Evolutionary conservation across 2,888 invertebrate genomes (phyloP).

Genomic region (Anodontia alba): DNA sequence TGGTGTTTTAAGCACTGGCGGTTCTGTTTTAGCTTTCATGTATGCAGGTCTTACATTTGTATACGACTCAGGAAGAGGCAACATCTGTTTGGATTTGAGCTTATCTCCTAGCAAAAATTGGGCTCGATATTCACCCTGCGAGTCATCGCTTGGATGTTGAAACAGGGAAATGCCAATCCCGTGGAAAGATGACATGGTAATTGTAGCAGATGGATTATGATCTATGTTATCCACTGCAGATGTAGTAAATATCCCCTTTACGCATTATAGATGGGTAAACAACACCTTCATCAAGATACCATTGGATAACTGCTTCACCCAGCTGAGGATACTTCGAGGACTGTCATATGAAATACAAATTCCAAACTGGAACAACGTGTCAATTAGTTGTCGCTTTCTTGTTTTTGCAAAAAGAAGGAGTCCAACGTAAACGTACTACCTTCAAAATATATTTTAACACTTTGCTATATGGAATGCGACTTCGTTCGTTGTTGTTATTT

Average conservation of each 20-base stretch:
- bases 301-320: slow-evolving; percentile 36
- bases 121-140: slow-evolving; percentile 19
- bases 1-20: background rate
- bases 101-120: background rate
- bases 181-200: slow-evolving; percentile 38
- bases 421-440: slow-evolving; percentile 38
- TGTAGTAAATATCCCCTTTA: slow-evolving; percentile 59
- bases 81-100: background rate
- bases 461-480: too few relatives aligned
- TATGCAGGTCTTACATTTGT: background rate
- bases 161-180: slow-evolving; percentile 62
- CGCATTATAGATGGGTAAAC: slow-evolving; percentile 49
- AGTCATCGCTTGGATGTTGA: slow-evolving; percentile 24
- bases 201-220: too few relatives aligned
- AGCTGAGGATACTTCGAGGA: slow-evolving; percentile 61
- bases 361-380: slow-evolving; percentile 37
- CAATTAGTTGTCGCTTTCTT: slow-evolving; percentile 53
- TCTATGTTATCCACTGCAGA: slow-evolving; percentile 66
- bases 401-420: slow-evolving; percentile 61
- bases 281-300: slow-evolving; percentile 40
- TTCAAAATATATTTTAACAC: background rate
- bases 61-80: background rate
- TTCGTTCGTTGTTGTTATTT: background rate
- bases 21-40: background rate
- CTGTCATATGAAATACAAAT: slow-evolving; percentile 64